These are phyloP conservation scores for Bactericera cockerelli DNA, from an alignment of 1,140 invertebrate genomes.

Conservation along the genomic window DNA sequence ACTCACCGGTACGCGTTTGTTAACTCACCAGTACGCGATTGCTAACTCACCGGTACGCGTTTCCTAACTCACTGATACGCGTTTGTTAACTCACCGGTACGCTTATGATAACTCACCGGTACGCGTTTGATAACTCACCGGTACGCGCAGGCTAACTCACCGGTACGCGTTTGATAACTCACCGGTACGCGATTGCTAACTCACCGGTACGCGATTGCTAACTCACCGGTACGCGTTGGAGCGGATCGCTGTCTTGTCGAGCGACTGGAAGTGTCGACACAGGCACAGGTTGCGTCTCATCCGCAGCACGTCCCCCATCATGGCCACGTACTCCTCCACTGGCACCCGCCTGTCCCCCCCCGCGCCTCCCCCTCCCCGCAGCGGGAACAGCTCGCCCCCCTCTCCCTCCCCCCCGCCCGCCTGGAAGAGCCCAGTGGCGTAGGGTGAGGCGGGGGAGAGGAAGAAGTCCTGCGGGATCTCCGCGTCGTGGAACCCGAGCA, in stretches of 20 bases:
- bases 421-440: constrained; percentile 19
- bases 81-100: too few species aligned
- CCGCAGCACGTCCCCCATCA: constrained; percentile 71
- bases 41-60: too few species aligned
- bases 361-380: constrained; percentile 20
- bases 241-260: constrained; percentile 55
- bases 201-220: too few species aligned
- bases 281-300: constrained; percentile 91
- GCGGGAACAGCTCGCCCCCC: constrained; percentile 18
- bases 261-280: constrained; percentile 73
- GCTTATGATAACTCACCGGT: too few species aligned
- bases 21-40: too few species aligned
- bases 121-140: too few species aligned
- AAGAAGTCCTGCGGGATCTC: constrained; percentile 60
- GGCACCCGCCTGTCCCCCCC: constrained; percentile 21
- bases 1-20: too few species aligned
- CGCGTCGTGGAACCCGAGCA: constrained; percentile 76
- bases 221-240: constrained; percentile 37
- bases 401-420: constrained; percentile 11
- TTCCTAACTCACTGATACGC: too few species aligned
- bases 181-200: too few species aligned
- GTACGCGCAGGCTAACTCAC: too few species aligned
- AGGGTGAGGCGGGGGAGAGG: constrained; percentile 13
- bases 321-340: constrained; percentile 65
- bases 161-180: too few species aligned